A percentile compares a stretch with the other conserved stretches of the same genome.
These are phyloP conservation scores for Stigmatopora argus DNA, from an alignment of 2,113 vertebrate genomes.

Conservation along the genomic window DNA sequence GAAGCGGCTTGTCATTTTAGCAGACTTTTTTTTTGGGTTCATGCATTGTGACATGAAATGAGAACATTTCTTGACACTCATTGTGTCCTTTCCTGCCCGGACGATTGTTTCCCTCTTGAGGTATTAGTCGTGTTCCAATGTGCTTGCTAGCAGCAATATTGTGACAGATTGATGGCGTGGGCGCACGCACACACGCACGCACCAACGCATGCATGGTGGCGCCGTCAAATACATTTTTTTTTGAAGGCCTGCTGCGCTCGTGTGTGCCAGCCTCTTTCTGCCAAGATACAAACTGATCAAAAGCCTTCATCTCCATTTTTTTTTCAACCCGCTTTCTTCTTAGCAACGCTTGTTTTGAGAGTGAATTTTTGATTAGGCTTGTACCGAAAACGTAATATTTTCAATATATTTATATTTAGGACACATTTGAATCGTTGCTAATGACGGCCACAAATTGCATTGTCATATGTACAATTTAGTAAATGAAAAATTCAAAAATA, in stretches of 20 bases:
- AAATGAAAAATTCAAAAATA: too few species aligned
- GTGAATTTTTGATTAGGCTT: not conserved
- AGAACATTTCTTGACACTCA: not conserved
- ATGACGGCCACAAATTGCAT: too few species aligned
- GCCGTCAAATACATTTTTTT: conserved; percentile 49
- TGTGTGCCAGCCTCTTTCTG: conserved; percentile 39
- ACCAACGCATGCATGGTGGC: conserved; percentile 22
- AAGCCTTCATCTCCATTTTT: conserved; percentile 25
- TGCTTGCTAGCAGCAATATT: not conserved
- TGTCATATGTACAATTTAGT: too few species aligned
- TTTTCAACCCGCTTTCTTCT: conserved; percentile 7
- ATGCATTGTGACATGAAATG: not conserved
- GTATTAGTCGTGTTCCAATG: not conserved
- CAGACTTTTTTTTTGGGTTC: not conserved
- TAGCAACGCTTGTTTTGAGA: conserved; percentile 11
- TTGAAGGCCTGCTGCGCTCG: conserved; percentile 41
- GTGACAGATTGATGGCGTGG: conserved; percentile 63
- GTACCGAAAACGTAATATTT: too few species aligned
- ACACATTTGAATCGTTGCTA: too few species aligned
- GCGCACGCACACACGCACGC: conserved; percentile 21
- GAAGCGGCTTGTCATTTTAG: conserved; percentile 9
- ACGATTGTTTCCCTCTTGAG: not conserved
- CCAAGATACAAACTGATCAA: conserved; percentile 36
- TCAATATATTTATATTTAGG: too few species aligned
- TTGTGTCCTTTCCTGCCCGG: not conserved